Evolutionary conservation across 2,888 invertebrate species (phyloP).

Genomic region (Tiphia femorata): DNA sequence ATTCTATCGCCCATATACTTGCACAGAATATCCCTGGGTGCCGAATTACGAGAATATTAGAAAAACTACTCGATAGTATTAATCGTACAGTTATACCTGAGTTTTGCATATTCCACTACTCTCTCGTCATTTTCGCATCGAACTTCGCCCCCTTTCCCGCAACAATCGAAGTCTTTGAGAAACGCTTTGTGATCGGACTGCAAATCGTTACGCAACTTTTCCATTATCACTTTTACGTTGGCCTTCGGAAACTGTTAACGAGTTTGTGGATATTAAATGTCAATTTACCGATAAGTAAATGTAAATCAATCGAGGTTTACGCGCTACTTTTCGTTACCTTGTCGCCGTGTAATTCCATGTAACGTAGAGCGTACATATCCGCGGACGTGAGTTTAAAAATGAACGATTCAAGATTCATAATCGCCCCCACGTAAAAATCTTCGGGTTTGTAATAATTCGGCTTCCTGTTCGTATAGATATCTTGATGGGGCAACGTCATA

Average conservation of each 20-base stretch:
- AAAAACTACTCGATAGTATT: background rate
- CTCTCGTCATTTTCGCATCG: slow-evolving; percentile 70
- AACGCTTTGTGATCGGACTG: slow-evolving; percentile 82
- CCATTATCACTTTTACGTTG: slow-evolving; percentile 79
- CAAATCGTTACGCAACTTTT: slow-evolving; percentile 79
- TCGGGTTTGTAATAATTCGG: slow-evolving; percentile 82
- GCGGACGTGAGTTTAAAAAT: slow-evolving; percentile 83
- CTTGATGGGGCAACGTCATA: slow-evolving; percentile 81
- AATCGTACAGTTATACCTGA: slow-evolving; percentile 60
- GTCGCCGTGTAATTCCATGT: slow-evolving; percentile 84
- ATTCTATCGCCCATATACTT: slow-evolving; percentile 78
- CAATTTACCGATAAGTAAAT: slow-evolving; percentile 3
- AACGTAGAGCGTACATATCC: slow-evolving; percentile 88
- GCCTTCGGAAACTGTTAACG: slow-evolving; percentile 81
- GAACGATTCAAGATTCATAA: slow-evolving; percentile 82
- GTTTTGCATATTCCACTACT: slow-evolving; percentile 64
- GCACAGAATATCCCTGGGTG: slow-evolving; percentile 74
- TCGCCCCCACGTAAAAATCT: slow-evolving; percentile 89
- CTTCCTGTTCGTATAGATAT: slow-evolving; percentile 78
- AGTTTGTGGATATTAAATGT: too few species aligned
- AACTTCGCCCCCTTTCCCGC: too few species aligned
- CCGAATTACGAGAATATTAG: slow-evolving; percentile 2
- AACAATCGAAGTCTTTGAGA: too few species aligned
- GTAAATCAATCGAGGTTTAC: background rate
- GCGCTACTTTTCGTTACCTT: slow-evolving; percentile 71